Evolutionary conservation across 2,113 vertebrate genomes (phyloP), one percentile per base, ranked within the genome.

Genomic region (Grammomys surdaster): DNA sequence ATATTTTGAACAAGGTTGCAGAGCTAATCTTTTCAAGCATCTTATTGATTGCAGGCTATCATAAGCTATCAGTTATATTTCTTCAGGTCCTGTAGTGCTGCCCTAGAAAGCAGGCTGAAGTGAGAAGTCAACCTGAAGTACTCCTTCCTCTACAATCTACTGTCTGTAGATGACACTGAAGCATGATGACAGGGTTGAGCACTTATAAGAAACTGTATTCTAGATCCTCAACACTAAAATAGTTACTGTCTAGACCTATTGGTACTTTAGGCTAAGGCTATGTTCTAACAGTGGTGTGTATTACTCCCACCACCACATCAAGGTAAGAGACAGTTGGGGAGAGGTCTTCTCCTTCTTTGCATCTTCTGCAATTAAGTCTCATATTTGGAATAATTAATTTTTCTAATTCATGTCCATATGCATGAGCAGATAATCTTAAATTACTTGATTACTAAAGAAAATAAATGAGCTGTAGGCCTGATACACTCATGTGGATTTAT

Each of bases 111-210:
- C 20, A 43, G n/a, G 56, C 28, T 40, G 1, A 19, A 51, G 12
- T n/a, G 13, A 1, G 3, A 1, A 4, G 43, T 10, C 24, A 46
- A 40, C 10, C 10, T 4, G 63, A 40, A 60, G 31, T 1, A 0
- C 2, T 7, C 5, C 20, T 43, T n/a, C 28, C 5, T 65, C 28
- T 67, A 1, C 4, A 6, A 31, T 67, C 28, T 3, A 14, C 3
- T 12, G 1, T 58, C 26, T 67, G 0, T 1, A n/a, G n/a, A 48
- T 51, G 16, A 14, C 17, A 48, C 17, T 17, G 75, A 48, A 3
- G 7, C 46, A 51, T 17, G 14, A 14, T 19, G 46, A 78, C 76
- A 78, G 46, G 19, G 7, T 19, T 51, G 28, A 78, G 7, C 24
- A 48, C 5, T 77, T 48, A 5, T 14, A 51, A 78, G 76, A 19